Conservation (phyloP, 1,140 invertebrate genomes). For the Pararge aegeria region DNA sequence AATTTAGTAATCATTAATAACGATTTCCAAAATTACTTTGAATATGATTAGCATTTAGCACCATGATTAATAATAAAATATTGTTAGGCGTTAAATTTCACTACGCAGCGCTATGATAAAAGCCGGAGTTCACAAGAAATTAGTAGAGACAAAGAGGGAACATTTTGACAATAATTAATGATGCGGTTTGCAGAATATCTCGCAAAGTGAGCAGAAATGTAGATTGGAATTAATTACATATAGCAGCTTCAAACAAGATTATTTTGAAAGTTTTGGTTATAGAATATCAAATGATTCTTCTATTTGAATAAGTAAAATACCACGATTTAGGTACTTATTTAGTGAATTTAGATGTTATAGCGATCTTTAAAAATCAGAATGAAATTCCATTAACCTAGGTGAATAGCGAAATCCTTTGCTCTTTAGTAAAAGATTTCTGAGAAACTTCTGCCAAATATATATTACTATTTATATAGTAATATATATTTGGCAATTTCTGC, state of each 20-base stretch:
- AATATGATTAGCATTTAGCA: conserved; percentile 4
- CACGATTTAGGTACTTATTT: no score
- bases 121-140: conserved; percentile 14
- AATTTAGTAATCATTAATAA: neutral
- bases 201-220: conserved; percentile 2
- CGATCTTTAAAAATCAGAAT: no score
- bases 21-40: neutral
- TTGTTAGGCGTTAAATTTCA: conserved; percentile 5
- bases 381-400: no score
- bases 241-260: neutral
- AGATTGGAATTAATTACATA: conserved; percentile 1
- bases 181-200: conserved; percentile 18
- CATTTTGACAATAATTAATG: conserved; percentile 33
- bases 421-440: no score
- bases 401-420: no score
- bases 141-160: conserved; percentile 13
- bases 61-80: conserved; percentile 11
- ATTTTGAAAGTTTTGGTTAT: neutral
- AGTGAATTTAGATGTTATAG: no score
- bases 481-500: no score
- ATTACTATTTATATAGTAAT: no score
- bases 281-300: neutral
- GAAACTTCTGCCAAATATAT: no score
- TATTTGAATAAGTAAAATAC: no score
- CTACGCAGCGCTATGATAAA: conserved; percentile 17